Percentiles rank a stretch among this genome's conserved stretches.
Evolutionary conservation across 2,888 invertebrate species (phyloP).

Genomic region (Clistopyga incitator): DNA sequence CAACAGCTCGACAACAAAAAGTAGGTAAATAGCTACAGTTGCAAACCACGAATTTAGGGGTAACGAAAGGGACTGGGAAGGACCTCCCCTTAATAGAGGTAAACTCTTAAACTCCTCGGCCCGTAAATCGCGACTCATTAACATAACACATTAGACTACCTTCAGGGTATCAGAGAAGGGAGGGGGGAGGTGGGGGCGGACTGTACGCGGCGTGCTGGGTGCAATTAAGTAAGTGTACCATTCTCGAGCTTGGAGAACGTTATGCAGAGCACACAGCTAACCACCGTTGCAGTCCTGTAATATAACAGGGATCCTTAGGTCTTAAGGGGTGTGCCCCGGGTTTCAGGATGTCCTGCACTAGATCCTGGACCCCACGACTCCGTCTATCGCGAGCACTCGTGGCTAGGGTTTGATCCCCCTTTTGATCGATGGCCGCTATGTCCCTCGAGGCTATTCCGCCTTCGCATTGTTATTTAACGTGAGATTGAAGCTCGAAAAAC

Average conservation of each 20-base stretch:
- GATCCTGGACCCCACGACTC: slow-evolving; percentile 31
- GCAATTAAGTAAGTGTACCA: slow-evolving; percentile 79
- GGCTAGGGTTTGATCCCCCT: slow-evolving; percentile 66
- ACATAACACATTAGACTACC: slow-evolving; percentile 78
- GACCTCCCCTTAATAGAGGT: slow-evolving; percentile 71
- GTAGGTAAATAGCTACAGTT: slow-evolving; percentile 17
- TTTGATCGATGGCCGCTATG: slow-evolving; percentile 76
- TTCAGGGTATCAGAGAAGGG: slow-evolving; percentile 25
- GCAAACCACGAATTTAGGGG: slow-evolving; percentile 64
- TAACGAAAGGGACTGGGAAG: slow-evolving; percentile 55
- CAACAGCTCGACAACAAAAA: slow-evolving; percentile 39
- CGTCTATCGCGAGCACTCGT: not conserved
- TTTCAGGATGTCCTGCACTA: slow-evolving; percentile 46
- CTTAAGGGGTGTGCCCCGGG: slow-evolving; percentile 52
- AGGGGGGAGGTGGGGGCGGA: slow-evolving; percentile 37
- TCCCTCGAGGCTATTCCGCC: slow-evolving; percentile 70
- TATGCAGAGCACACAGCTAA: slow-evolving; percentile 44
- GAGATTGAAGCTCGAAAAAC: slow-evolving; percentile 69
- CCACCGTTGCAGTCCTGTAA: slow-evolving; percentile 38
- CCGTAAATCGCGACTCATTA: slow-evolving; percentile 77
- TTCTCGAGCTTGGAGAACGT: slow-evolving; percentile 67
- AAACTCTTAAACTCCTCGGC: slow-evolving; percentile 73
- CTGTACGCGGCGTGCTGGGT: slow-evolving; percentile 73
- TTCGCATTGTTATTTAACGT: slow-evolving; percentile 69
- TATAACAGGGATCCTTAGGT: slow-evolving; percentile 51